phyloP scores from a whole-genome alignment of 2,113 vertebrate genomes.

The Mixornis gularis region DNA sequence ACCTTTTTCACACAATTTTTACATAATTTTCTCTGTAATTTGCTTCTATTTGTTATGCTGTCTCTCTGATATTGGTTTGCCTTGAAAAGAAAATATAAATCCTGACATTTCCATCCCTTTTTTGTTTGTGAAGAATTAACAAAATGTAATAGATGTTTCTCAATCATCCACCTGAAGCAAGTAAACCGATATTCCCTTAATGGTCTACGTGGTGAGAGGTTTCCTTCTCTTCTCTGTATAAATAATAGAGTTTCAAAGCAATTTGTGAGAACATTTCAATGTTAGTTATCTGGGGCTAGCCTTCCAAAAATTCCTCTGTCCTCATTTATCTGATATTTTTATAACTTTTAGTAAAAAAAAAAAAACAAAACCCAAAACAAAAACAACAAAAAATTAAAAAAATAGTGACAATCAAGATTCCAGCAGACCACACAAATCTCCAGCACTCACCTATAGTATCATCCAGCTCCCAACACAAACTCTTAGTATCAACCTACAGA shows the following conservation, averaged over 20 bases:
- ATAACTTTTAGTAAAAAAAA: neutral
- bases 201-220: fast-evolving
- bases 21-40: neutral
- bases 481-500: neutral
- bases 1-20: neutral
- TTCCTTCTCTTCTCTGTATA: neutral
- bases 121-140: neutral
- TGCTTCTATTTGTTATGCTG: neutral
- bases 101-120: neutral
- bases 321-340: neutral
- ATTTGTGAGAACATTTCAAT: neutral
- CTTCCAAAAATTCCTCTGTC: neutral
- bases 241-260: neutral
- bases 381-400: neutral
- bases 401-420: neutral
- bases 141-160: neutral
- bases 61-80: neutral
- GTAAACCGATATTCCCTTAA: neutral
- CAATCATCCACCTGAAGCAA: neutral
- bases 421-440: neutral
- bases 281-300: neutral
- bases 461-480: neutral
- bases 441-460: neutral
- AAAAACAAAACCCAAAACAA: too few relatives aligned
- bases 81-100: neutral